Evolutionary conservation across 1,140 invertebrate species (phyloP), one percentile per base, ranked within the genome.

Genomic region (Pollicipes pollicipes): DNA sequence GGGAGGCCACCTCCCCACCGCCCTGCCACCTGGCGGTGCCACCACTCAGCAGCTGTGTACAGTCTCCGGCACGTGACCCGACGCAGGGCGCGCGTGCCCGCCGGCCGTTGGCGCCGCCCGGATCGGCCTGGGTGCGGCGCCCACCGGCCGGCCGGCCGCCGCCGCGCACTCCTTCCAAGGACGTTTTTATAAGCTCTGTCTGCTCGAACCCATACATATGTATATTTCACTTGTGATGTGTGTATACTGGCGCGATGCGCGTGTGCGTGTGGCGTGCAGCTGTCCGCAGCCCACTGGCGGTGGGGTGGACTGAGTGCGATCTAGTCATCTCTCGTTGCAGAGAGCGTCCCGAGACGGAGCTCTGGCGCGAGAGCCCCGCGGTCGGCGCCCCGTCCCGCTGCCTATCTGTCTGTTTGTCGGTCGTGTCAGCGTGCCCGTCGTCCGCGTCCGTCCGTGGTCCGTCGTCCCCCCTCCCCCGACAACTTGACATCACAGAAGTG

Each of bases 191-290:
- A 58, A 58, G 45, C 45, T 58, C 45, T 24, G 45, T 21, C 45
- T 21, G 45, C 45, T 58, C 45, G 45, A 58, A 58, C 45, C 45
- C 45, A 58, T 58, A 58, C 45, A 58, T 58, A 58, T 58, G 45
- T 58, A 58, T 58, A 58, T 58, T 58, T 58, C 45, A 58, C 45
- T 58, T 24, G 45, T 58, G 45, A 58, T 58, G 45, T 58, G 45
- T 58, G 45, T 17, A 58, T 58, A 58, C 24, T 58, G 45, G 45
- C 45, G 45, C 45, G 45, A 3, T 58, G 45, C 24, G 45, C 45
- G 45, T 58, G 45, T 58, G 45, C 17, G 45, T 58, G 45, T 21
- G 45, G 45, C 17, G 45, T 58, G 45, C 45, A 10, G 45, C 45
- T n/a, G 45, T 58, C 45, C 45, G 45, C 13, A 58, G 45, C 45